phyloP scores from a whole-genome alignment of 2,888 invertebrate genomes.

The Acronicta aceris region DNA sequence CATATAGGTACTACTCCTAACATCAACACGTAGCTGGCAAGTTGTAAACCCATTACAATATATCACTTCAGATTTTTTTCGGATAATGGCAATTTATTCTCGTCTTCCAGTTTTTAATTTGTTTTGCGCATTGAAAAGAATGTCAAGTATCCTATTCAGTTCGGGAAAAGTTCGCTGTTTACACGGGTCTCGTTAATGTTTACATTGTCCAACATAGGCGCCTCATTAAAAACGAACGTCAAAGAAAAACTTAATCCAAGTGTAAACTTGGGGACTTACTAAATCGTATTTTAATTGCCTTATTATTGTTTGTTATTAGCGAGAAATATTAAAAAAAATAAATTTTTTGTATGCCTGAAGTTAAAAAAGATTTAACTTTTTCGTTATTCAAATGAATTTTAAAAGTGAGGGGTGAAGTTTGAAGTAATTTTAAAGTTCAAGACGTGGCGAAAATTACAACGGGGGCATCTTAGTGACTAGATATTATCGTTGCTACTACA shows the following conservation, averaged over 20 bases:
- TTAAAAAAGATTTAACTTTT: conserved; percentile 14
- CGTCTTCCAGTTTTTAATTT: conserved; percentile 31
- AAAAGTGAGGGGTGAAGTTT: conserved; percentile 22
- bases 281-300: conserved; percentile 28
- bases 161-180: conserved; percentile 27
- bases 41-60: conserved; percentile 20
- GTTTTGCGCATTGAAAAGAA: conserved; percentile 28
- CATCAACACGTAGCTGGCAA: conserved; percentile 1
- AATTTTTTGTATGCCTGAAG: conserved; percentile 15
- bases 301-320: conserved; percentile 21
- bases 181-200: conserved; percentile 27
- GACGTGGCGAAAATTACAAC: conserved; percentile 36
- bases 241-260: conserved; percentile 29
- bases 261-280: conserved; percentile 12
- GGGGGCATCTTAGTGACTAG: conserved; percentile 8
- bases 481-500: conserved; percentile 12
- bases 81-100: conserved; percentile 26
- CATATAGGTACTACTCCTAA: conserved; percentile 2
- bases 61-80: conserved; percentile 7
- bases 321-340: conserved; percentile 7
- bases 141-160: conserved; percentile 25
- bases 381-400: conserved; percentile 23
- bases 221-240: conserved; percentile 42
- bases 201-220: conserved; percentile 18
- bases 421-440: conserved; percentile 28